Evolutionary conservation across 2,888 invertebrate species (phyloP).

Genomic region (Cantharis rustica): DNA sequence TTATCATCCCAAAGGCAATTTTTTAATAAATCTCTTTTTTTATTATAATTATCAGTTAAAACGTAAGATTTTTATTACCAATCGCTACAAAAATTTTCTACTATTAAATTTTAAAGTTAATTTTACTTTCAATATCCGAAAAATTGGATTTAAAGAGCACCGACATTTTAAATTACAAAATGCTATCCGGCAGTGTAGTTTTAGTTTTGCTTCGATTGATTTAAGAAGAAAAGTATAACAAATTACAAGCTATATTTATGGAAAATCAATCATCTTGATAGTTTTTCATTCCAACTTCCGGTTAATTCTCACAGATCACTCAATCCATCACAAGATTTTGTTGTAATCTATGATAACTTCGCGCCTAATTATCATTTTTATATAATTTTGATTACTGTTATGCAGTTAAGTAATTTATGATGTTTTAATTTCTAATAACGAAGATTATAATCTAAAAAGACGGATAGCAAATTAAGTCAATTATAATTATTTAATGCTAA

Average conservation of each 20-base stretch:
- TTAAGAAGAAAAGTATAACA: slow-evolving; percentile 15
- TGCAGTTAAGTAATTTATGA: neutral
- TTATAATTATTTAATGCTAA: neutral
- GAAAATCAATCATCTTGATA: slow-evolving; percentile 4
- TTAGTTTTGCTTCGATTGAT: slow-evolving; percentile 18
- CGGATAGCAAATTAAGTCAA: neutral
- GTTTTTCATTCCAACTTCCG: slow-evolving; percentile 6
- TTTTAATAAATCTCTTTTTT: too few relatives aligned
- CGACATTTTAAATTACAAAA: neutral
- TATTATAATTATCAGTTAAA: too few relatives aligned
- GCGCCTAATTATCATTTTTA: slow-evolving; percentile 1
- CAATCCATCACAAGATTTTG: neutral
- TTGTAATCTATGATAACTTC: neutral
- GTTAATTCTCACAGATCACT: neutral
- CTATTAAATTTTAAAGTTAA: too few relatives aligned
- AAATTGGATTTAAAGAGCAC: neutral
- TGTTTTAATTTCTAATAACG: neutral
- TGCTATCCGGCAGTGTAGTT: slow-evolving; percentile 11
- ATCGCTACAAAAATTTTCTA: too few relatives aligned
- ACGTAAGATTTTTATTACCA: too few relatives aligned
- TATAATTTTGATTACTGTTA: neutral
- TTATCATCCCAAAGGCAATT: too few relatives aligned
- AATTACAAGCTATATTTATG: slow-evolving; percentile 16
- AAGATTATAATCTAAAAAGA: neutral
- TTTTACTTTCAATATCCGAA: neutral